Evolutionary conservation across 2,797 vertebrate species (phyloP), one percentile per base, ranked within the genome.

Genomic region (Cyclopterus lumpus): DNA sequence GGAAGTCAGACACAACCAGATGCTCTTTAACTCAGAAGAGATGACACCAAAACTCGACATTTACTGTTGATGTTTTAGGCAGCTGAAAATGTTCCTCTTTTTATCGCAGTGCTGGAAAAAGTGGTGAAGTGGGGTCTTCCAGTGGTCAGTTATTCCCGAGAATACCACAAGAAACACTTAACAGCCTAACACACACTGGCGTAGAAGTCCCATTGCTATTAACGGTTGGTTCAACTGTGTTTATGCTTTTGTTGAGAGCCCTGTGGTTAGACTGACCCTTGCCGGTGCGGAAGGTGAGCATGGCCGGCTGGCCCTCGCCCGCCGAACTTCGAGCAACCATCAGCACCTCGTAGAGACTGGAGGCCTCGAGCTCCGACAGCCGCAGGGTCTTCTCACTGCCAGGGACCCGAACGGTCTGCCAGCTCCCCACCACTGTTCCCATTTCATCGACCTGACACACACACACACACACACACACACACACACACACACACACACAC

Each of bases 211-310:
- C 4, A 10, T 48, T 15, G 38, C 46, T 32, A 15, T 18, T n/a
- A 51, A 7, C 10, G 20, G 58, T 28, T 49, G 22, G 49, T 69
- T 57, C 62, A 38, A 54, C 9, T 12, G 46, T 2, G 22, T 67
- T 32, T 12, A 2, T 61, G 48, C 38, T 51, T 49, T 46, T 60
- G 9, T 0, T n/a, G 51, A 46, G 42, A 53, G 53, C n/a, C 18
- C 18, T 1, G 67, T 1, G 49, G 36, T 18, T 5, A 38, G 15
- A 48, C 95, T 90, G 62, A 98, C 98, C 98, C 90, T 97, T 99
- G 93, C 97, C 97, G 1, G 98, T 99, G 71, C 98, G 96, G 83
- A 99, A 99, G 1, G 98, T 99, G 65, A 99, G 96, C 98, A 99
- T 99, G 78, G 98, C 97, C 0, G 97, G 97, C 77, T 99, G 98